Conservation (phyloP, 2,888 invertebrate genomes). For the Acanthoscelides obtectus region DNA sequence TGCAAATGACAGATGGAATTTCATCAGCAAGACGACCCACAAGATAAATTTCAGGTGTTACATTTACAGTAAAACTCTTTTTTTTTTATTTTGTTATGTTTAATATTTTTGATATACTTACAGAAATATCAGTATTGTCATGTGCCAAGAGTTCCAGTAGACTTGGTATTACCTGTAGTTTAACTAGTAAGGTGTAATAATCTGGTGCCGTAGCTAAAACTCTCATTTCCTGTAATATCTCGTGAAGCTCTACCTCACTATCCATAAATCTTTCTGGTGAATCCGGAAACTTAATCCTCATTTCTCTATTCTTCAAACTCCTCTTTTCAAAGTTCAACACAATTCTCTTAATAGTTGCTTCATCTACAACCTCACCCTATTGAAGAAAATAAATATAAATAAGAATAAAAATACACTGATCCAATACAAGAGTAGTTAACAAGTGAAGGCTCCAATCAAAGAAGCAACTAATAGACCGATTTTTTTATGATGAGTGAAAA, state of each 20-base stretch:
- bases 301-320: constrained; percentile 90
- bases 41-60: too few relatives aligned
- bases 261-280: constrained; percentile 98
- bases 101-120: constrained; percentile 26
- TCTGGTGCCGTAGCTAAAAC: constrained; percentile 93
- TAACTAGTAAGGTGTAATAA: constrained; percentile 86
- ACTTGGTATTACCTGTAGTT: constrained; percentile 83
- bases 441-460: too few relatives aligned
- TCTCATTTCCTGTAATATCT: constrained; percentile 82
- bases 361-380: constrained; percentile 83
- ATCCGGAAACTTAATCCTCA: constrained; percentile 97
- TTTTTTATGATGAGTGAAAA: too few relatives aligned
- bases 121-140: constrained; percentile 87
- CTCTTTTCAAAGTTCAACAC: constrained; percentile 92
- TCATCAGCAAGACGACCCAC: too few relatives aligned
- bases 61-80: neutral
- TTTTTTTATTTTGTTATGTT: neutral
- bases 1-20: too few relatives aligned
- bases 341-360: constrained; percentile 80
- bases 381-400: constrained; percentile 20
- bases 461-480: too few relatives aligned
- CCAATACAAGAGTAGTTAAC: too few relatives aligned
- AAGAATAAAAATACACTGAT: neutral
- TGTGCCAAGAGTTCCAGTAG: constrained; percentile 90
- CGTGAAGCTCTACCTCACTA: constrained; percentile 77